A percentile compares a stretch with the other conserved stretches of the same genome.
Evolutionary conservation across 23 tunicate species (phyloP).

Genomic region (Styela plicata): DNA sequence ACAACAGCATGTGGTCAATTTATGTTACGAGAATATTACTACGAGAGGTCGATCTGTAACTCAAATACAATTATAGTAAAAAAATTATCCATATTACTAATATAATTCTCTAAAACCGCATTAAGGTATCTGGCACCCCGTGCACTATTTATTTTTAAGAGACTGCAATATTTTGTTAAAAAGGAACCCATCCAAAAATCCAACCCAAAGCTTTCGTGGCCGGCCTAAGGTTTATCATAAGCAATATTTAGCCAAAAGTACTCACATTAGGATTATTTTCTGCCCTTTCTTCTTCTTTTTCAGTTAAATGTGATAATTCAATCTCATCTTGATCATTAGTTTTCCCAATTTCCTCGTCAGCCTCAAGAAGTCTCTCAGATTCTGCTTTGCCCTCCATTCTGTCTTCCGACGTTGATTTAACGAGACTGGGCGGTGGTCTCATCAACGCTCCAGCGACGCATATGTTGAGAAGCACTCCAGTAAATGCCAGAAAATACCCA

Average conservation of each 20-base stretch:
- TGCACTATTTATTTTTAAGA: too few relatives aligned
- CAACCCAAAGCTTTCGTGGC: neutral
- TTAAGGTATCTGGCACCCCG: too few relatives aligned
- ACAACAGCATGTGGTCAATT: too few relatives aligned
- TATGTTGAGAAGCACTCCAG: slow-evolving; percentile 62
- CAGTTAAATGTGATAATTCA: neutral
- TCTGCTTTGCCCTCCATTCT: neutral
- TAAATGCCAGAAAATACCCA: slow-evolving; percentile 60
- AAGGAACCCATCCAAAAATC: neutral
- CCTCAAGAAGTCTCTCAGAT: neutral
- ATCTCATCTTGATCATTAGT: neutral
- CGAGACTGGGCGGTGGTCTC: slow-evolving; percentile 55
- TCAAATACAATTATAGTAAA: too few relatives aligned
- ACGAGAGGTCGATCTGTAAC: too few relatives aligned
- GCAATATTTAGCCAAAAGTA: neutral
- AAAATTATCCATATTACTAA: too few relatives aligned
- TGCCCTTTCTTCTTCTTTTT: neutral
- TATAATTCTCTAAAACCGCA: too few relatives aligned
- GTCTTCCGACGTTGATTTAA: neutral
- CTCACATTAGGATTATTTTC: too few relatives aligned
- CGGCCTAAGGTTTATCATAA: neutral
- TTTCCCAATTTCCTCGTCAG: neutral
- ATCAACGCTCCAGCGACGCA: slow-evolving; percentile 65
- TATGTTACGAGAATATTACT: too few relatives aligned
- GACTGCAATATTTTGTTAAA: too few relatives aligned